Conservation (phyloP, 1,140 invertebrate species). For the Lepidurus packardi region DNA sequence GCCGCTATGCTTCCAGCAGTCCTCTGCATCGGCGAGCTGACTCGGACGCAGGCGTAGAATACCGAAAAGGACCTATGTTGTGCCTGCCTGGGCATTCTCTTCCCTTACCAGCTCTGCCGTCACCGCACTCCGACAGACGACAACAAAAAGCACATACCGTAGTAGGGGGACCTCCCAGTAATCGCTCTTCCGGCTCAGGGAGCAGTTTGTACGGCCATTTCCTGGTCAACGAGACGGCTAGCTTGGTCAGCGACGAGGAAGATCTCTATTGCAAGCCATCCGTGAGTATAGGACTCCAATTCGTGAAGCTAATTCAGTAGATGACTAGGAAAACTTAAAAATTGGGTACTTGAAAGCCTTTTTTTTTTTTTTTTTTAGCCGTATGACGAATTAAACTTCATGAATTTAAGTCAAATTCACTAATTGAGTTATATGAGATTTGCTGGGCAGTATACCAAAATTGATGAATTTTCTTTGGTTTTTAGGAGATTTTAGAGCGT, state of each 20-base stretch:
- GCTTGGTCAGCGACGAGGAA: conserved; percentile 50
- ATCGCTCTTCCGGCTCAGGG: conserved; percentile 45
- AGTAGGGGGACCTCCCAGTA: conserved; percentile 43
- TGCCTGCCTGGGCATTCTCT: conserved; percentile 53
- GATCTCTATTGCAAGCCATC: conserved; percentile 60
- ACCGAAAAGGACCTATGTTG: conserved; percentile 37
- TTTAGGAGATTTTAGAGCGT: background rate
- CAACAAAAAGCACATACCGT: conserved; percentile 38
- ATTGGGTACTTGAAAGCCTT: too few relatives aligned
- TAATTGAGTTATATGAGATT: too few relatives aligned
- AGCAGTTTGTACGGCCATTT: conserved; percentile 47
- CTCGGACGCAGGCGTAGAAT: conserved; percentile 37
- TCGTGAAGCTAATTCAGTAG: too few relatives aligned
- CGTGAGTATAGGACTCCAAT: conserved; percentile 37
- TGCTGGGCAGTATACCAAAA: too few relatives aligned
- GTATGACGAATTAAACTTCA: too few relatives aligned
- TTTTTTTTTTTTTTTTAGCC: too few relatives aligned
- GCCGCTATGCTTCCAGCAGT: conserved; percentile 34
- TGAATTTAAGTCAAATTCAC: too few relatives aligned
- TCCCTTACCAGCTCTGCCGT: conserved; percentile 43
- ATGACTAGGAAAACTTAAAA: too few relatives aligned
- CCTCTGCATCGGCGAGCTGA: conserved; percentile 36
- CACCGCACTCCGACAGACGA: conserved; percentile 47
- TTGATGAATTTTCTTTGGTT: too few relatives aligned
- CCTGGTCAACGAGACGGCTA: conserved; percentile 41